Conservation (phyloP, 2,888 invertebrate species). For the Erpobdella octoculata region DNA sequence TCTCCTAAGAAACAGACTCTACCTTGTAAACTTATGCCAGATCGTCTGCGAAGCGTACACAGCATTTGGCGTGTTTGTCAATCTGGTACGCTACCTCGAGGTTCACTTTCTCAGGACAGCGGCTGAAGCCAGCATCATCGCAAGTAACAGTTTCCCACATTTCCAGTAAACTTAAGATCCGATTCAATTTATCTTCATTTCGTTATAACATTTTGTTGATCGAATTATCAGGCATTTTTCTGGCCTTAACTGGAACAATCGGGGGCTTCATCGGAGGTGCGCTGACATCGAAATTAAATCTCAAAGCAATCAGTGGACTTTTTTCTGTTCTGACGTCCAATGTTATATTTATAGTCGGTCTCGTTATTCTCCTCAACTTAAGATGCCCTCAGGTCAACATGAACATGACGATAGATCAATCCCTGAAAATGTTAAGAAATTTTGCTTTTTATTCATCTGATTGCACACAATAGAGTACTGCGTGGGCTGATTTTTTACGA, state of each 20-base stretch:
- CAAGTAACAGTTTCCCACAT: constrained; percentile 28
- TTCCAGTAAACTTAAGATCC: neutral
- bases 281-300: constrained; percentile 30
- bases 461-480: neutral
- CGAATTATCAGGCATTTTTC: constrained; percentile 19
- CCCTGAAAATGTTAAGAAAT: neutral
- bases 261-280: constrained; percentile 33
- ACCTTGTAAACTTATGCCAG: constrained; percentile 28
- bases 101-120: constrained; percentile 37
- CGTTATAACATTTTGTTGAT: neutral
- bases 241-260: constrained; percentile 31
- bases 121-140: constrained; percentile 33
- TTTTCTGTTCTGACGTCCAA: constrained; percentile 26
- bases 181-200: neutral
- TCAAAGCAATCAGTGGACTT: constrained; percentile 26
- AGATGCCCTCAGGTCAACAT: constrained; percentile 35
- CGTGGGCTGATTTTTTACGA: too few relatives aligned
- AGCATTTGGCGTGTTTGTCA: constrained; percentile 33
- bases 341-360: constrained; percentile 3
- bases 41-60: constrained; percentile 32
- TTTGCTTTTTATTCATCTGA: neutral
- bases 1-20: constrained; percentile 34
- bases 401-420: constrained; percentile 17
- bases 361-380: constrained; percentile 29
- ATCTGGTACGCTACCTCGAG: constrained; percentile 36